Evolutionary conservation across 2,888 invertebrate species (phyloP), one percentile per base, ranked within the genome.

Genomic region (Resseliella maxima): DNA sequence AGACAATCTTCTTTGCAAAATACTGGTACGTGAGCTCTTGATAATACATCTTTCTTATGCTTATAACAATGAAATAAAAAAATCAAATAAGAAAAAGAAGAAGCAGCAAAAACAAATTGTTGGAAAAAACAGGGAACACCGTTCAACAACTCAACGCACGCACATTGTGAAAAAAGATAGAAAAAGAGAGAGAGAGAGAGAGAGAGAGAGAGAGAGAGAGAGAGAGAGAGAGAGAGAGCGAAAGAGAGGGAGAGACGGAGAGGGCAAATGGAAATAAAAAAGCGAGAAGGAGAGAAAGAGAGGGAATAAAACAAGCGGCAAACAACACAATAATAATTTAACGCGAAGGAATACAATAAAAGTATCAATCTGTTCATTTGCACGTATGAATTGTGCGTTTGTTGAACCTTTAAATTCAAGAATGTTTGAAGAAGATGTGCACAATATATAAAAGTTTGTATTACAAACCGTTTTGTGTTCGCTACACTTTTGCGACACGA

Each of bases 251-350:
- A 45, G 12, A 45, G 45, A 45, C 45, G 5, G 45, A 45, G 45
- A 45, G 45, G 8, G 59, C 8, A 50, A 8, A 18, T 41, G 12
- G 15, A 2, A 18, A 8, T n/a, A n/a, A n/a, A n/a, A 50, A 18
- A 50, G 8, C n/a, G 27, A 59, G 6, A 27, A 2, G 24, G 5
- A 24, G 59, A 59, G 27, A 59, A 24, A 59, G 8, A 21, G 50
- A 41, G 41, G 5, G 41, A 41, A 41, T 41, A 12, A 41, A 41
- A 59, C 24, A 59, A 59, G 27, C 59, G 59, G 59, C 59, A n/a
- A 72, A n/a, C n/a, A n/a, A n/a, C n/a, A n/a, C 15, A 72, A 72
- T 72, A 72, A 72, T 72, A 72, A 72, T 72, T 72, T 31, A 72
- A 72, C n/a, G 31, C 24, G 24, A 35, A 31, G n/a, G 72, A 72